Evolutionary conservation across 2,888 invertebrate genomes (phyloP), one percentile per base, ranked within the genome.

Genomic region (Aphrophora alni): DNA sequence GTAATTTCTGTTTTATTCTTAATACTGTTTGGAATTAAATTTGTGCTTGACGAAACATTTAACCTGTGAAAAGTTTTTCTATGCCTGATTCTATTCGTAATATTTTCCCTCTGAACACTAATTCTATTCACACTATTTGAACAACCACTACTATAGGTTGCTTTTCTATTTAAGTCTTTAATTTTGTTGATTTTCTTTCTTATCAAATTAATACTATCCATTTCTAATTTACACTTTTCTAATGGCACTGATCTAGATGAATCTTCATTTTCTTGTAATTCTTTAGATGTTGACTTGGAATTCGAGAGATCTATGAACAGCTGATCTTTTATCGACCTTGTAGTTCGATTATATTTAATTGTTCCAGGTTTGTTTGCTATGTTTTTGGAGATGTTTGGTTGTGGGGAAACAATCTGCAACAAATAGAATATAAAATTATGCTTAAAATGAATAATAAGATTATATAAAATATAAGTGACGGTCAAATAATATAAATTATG

Each of bases 391-490:
- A 44, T 74, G 72, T 59, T 25, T 8, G 8, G 17, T 25, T 78
- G 33, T 59, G 75, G 59, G 24, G 44, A 44, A 14, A 75, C 27
- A 51, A 75, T 17, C 78, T 70, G 78, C 17, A 38, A 78, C 7
- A 71, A 75, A 21, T 44, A 44, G 12, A 44, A 17, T 7, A 33
- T 10, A 33, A 33, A 33, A 33, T 10, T n/a, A n/a, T n/a, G n/a
- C n/a, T n/a, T n/a, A n/a, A n/a, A n/a, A n/a, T n/a, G n/a, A n/a
- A n/a, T n/a, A n/a, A n/a, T n/a, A n/a, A n/a, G n/a, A n/a, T n/a
- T n/a, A n/a, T n/a, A n/a, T n/a, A n/a, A n/a, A n/a, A n/a, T n/a
- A n/a, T n/a, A n/a, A n/a, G n/a, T n/a, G n/a, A n/a, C n/a, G n/a
- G n/a, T n/a, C n/a, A n/a, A n/a, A n/a, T n/a, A n/a, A n/a, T n/a